Percentiles rank a stretch among this genome's conserved stretches.
These are phyloP conservation scores for Melanotaenia boesemani DNA, from an alignment of 2,797 vertebrate species.

Conservation along the genomic window DNA sequence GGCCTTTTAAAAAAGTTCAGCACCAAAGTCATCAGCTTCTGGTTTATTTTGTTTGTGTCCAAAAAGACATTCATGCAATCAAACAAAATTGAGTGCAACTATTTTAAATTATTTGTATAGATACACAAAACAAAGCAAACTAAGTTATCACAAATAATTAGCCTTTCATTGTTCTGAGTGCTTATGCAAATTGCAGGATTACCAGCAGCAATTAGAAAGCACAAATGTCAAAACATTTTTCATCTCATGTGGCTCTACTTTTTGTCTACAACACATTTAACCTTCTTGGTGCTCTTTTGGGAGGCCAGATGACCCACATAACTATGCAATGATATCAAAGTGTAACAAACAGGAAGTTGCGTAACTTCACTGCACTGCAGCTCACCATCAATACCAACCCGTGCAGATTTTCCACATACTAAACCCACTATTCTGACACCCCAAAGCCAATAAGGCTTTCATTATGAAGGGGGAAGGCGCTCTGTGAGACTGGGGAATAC, in stretches of 20 bases:
- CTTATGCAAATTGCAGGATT: constrained; percentile 17
- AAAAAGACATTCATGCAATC: not conserved
- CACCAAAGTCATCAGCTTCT: constrained; percentile 54
- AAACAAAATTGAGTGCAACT: not conserved
- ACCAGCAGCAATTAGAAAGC: constrained; percentile 7
- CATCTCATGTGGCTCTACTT: constrained; percentile 14
- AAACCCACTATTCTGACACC: constrained; percentile 46
- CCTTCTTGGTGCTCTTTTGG: constrained; percentile 42
- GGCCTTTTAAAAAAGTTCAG: constrained; percentile 54
- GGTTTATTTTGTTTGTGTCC: constrained; percentile 12
- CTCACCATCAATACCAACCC: constrained; percentile 30
- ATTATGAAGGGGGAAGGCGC: constrained; percentile 61
- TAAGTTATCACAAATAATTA: not conserved
- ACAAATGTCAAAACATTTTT: constrained; percentile 23
- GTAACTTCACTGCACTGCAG: constrained; percentile 48
- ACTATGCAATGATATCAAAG: constrained; percentile 49
- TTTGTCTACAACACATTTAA: constrained; percentile 39
- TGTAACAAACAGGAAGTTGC: constrained; percentile 72
- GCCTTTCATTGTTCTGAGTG: not conserved
- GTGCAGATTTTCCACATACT: constrained; percentile 67
- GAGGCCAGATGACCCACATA: constrained; percentile 43
- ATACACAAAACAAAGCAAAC: not conserved
- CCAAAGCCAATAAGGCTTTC: constrained; percentile 66
- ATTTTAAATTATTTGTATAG: not conserved
- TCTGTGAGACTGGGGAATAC: constrained; percentile 59